Evolutionary conservation across 2,113 vertebrate species (phyloP).

Genomic region (Psilopsiagon aymara): DNA sequence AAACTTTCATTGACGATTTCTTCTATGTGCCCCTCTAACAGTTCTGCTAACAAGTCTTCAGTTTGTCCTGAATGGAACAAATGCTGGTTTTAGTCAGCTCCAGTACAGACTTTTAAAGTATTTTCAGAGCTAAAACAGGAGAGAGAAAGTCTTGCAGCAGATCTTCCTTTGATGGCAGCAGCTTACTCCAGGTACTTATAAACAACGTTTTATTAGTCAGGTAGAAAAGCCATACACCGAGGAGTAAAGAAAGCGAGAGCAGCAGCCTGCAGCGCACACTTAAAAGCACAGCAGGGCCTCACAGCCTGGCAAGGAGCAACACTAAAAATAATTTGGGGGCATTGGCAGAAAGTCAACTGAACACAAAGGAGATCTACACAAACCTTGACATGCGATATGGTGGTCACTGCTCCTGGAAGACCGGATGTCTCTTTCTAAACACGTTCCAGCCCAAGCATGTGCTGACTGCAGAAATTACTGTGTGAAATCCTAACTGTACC

Average conservation of each 20-base stretch:
- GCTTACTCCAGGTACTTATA: not conserved
- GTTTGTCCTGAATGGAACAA: not conserved
- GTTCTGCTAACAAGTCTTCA: not conserved
- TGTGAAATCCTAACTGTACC: not conserved
- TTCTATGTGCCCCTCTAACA: not conserved
- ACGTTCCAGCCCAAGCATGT: not conserved
- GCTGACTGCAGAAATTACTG: not conserved
- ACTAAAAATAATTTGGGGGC: not conserved
- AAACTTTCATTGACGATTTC: not conserved
- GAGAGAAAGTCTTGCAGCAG: not conserved
- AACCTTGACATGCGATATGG: not conserved
- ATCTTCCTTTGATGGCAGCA: not conserved
- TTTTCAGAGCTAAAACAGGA: not conserved
- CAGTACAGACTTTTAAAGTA: not conserved
- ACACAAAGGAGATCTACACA: not conserved
- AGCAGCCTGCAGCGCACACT: not conserved
- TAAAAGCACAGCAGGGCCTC: not conserved
- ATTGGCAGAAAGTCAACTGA: not conserved
- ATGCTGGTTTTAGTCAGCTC: not conserved
- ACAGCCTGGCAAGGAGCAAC: not conserved
- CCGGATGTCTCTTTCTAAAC: not conserved
- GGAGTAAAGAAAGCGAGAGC: not conserved
- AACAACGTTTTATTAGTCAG: not conserved
- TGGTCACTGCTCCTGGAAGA: not conserved
- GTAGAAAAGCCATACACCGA: not conserved